These are phyloP conservation scores for Melanocharis versteri DNA, from an alignment of 2,113 vertebrate species.

Conservation along the genomic window DNA sequence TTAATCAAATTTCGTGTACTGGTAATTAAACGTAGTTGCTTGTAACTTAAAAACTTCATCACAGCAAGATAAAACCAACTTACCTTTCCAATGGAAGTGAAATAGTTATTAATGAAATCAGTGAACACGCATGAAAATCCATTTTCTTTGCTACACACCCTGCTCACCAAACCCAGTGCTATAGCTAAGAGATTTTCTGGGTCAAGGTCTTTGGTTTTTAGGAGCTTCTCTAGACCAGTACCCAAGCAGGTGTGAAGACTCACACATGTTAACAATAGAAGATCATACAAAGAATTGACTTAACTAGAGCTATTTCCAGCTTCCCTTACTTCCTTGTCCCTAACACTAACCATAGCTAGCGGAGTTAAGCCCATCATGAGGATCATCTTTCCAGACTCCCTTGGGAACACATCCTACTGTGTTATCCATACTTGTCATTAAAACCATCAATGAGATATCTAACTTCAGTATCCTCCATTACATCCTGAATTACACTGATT, in stretches of 20 bases:
- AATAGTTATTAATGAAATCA: not conserved
- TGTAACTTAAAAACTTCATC: not conserved
- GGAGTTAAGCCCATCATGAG: not conserved
- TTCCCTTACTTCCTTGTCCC: not conserved
- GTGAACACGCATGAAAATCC: not conserved
- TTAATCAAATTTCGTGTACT: not conserved
- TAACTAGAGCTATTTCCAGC: not conserved
- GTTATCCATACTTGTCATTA: not conserved
- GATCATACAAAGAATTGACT: not conserved
- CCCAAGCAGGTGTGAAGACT: not conserved
- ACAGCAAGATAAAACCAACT: not conserved
- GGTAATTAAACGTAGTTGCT: not conserved
- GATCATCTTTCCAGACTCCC: not conserved
- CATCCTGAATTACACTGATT: not conserved
- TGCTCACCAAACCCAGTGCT: not conserved
- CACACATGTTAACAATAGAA: not conserved
- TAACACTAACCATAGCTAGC: not conserved
- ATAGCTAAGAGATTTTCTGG: not conserved
- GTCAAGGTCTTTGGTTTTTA: not conserved
- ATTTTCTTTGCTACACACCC: not conserved
- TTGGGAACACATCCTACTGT: not conserved
- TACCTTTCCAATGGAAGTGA: not conserved
- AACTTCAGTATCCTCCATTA: not conserved
- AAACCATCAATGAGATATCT: not conserved
- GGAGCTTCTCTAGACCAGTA: not conserved